These are phyloP conservation scores for Leptura quadrifasciata DNA, from an alignment of 2,888 invertebrate genomes.

Conservation along the genomic window DNA sequence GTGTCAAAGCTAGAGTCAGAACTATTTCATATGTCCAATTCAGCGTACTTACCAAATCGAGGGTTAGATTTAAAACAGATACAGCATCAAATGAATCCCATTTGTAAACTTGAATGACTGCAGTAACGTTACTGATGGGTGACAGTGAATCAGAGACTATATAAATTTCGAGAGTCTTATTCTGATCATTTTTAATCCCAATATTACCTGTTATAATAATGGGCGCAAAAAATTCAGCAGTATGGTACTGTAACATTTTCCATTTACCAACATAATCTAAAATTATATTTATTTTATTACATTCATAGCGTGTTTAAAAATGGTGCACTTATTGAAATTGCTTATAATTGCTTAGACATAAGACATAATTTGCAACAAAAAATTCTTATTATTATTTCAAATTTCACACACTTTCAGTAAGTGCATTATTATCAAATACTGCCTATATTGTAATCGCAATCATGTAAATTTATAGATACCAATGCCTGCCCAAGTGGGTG, in stretches of 20 bases:
- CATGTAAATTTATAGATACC: too few species aligned
- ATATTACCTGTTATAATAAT: slow-evolving; percentile 77
- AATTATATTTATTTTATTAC: slow-evolving; percentile 31
- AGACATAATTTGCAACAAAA: too few species aligned
- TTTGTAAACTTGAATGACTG: slow-evolving; percentile 78
- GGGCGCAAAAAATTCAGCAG: slow-evolving; percentile 89
- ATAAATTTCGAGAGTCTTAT: slow-evolving; percentile 78
- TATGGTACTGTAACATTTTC: slow-evolving; percentile 87
- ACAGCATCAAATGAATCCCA: slow-evolving; percentile 71
- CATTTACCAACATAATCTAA: slow-evolving; percentile 70
- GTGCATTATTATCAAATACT: too few species aligned
- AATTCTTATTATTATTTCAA: too few species aligned
- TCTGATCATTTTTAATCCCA: slow-evolving; percentile 73
- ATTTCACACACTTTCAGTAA: too few species aligned
- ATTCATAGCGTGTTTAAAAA: too few species aligned
- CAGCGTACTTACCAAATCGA: slow-evolving; percentile 55
- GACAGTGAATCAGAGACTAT: slow-evolving; percentile 78
- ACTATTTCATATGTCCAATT: too few species aligned
- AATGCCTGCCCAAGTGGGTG: slow-evolving; percentile 96
- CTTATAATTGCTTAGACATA: too few species aligned
- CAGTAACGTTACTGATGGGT: slow-evolving; percentile 70
- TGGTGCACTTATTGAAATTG: too few species aligned
- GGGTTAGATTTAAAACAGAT: slow-evolving; percentile 46
- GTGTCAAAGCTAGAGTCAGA: too few species aligned
- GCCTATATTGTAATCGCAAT: too few species aligned